phyloP scores from a whole-genome alignment of 1,140 invertebrate genomes.

The Callitettix versicolor region DNA sequence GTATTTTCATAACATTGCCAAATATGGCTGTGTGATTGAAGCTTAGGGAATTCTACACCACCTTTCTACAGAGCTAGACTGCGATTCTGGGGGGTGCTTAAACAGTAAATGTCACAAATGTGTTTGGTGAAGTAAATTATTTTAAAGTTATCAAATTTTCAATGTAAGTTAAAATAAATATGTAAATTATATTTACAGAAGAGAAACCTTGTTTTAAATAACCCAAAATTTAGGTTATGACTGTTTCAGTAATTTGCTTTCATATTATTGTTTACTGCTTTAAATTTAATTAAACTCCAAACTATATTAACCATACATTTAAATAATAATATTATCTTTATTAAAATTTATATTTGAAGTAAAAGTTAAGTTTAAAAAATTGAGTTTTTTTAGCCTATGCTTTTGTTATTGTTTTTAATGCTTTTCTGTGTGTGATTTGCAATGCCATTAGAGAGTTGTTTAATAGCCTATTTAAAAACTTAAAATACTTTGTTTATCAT shows the following conservation, averaged over 20 bases:
- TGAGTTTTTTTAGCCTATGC: too few relatives aligned
- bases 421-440: too few relatives aligned
- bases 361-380: too few relatives aligned
- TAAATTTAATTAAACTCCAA: neutral
- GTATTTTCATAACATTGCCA: slow-evolving; percentile 7
- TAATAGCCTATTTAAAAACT: too few relatives aligned
- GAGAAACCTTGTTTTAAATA: neutral
- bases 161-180: neutral
- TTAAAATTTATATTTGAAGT: too few relatives aligned
- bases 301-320: neutral
- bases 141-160: neutral
- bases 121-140: slow-evolving; percentile 1
- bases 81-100: neutral
- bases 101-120: neutral
- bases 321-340: too few relatives aligned
- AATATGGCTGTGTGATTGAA: slow-evolving; percentile 13
- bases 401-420: too few relatives aligned
- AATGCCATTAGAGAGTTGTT: too few relatives aligned
- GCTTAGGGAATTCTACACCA: slow-evolving; percentile 12
- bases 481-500: too few relatives aligned
- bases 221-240: neutral
- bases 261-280: too few relatives aligned
- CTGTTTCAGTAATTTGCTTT: too few relatives aligned
- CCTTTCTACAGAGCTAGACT: neutral
- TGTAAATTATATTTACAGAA: neutral